Base-by-base conservation (phyloP, 2,888 invertebrate genomes). In the Athrips mouffetella region DNA sequence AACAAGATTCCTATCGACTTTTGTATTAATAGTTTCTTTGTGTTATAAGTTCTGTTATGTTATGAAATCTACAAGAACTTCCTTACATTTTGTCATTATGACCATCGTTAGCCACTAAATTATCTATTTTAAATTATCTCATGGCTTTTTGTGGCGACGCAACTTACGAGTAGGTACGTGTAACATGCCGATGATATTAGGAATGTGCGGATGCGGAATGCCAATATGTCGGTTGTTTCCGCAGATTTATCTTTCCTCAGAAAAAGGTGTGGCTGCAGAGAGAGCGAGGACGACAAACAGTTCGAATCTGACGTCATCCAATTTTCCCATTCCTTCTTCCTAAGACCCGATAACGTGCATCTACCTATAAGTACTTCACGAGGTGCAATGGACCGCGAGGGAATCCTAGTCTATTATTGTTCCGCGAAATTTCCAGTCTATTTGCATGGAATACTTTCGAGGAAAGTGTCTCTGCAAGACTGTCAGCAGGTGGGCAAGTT, bases 401-500 rank as follows among this genome's bases (percentile, higher is more conserved):
- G n/a, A n/a, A n/a, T n/a, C n/a, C n/a, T n/a, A n/a, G n/a, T n/a
- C n/a, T n/a, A n/a, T 10, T 30, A 30, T 10, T 11, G 3, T 33
- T 13, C 33, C 16, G 33, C 33, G 33, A 33, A 33, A 33, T 25
- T 23, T 41, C 29, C 25, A 13, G 13, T 10, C 7, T 25, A 5
- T 25, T 41, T 15, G 41, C 15, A 10, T 18, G 10, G 13, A 31
- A 8, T n/a, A 10, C 30, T 13, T 27, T 62, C 62, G 75, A 78
- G 70, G 79, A 85, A 84, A 82, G 80, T 68, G 70, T 42, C 25
- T 6, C 18, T n/a, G 39, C 39, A n/a, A n/a, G 65, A 70, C 52
- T 55, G 54, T 58, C 58, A 55, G 55, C 60, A 62, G 68, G 70
- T 68, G 72, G 68, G 73, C 79, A 77, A 80, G 76, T 80, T 81